Evolutionary conservation across 2,797 vertebrate genomes (phyloP).

Genomic region (Gallinago nigripennis): DNA sequence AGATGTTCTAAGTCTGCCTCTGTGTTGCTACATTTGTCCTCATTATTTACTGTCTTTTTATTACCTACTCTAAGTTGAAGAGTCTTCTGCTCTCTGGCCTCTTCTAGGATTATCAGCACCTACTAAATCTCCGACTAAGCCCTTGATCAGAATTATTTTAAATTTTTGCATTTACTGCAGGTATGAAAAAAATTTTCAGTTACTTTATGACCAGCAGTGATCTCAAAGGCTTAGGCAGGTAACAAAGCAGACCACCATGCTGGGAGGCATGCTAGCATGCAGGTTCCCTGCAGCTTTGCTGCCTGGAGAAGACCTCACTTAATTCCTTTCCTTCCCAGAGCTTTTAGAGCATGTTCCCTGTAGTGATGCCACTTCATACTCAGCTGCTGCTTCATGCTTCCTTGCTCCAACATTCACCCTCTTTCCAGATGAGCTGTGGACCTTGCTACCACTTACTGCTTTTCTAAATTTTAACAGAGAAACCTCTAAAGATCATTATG

Average conservation of each 20-base stretch:
- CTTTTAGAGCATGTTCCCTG: background rate
- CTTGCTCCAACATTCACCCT: background rate
- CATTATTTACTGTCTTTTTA: conserved; percentile 64
- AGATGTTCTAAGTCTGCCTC: conserved; percentile 47
- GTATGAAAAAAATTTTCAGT: conserved; percentile 11
- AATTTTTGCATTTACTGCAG: conserved; percentile 28
- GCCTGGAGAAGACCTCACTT: background rate
- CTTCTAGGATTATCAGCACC: conserved; percentile 36
- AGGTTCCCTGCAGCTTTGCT: background rate
- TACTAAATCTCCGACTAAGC: conserved; percentile 32
- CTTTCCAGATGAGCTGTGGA: background rate
- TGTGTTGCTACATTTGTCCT: conserved; percentile 36
- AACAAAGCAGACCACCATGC: background rate
- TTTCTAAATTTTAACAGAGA: background rate
- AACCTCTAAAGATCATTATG: background rate
- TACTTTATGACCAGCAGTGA: background rate
- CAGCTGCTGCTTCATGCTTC: background rate
- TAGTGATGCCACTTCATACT: background rate
- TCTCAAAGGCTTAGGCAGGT: background rate
- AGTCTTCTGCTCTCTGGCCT: conserved; percentile 3
- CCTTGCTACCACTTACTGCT: background rate
- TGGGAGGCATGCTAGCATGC: fast-evolving
- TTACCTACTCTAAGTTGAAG: conserved; percentile 40
- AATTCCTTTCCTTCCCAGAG: background rate
- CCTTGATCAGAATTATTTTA: background rate